Conservation (phyloP, 1,140 invertebrate genomes). For the Euwallacea fornicatus region DNA sequence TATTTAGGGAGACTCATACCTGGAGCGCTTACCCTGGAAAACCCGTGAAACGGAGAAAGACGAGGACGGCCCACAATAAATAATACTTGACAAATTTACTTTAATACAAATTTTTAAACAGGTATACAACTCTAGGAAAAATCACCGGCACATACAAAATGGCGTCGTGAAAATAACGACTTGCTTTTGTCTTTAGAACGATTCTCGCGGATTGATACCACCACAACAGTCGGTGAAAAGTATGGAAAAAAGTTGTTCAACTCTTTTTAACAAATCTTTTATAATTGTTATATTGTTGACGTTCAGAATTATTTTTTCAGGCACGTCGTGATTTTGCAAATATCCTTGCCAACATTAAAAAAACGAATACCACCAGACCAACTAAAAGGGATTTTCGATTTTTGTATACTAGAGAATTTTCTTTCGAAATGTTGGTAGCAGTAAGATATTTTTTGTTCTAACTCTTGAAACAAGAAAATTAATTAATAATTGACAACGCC, state of each 20-base stretch:
- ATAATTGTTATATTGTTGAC: slow-evolving; percentile 50
- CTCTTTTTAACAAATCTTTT: slow-evolving; percentile 35
- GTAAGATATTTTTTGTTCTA: no score
- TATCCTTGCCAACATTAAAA: slow-evolving; percentile 38
- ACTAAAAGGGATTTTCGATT: no score
- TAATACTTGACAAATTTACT: not conserved
- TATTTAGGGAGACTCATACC: no score
- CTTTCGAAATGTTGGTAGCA: no score
- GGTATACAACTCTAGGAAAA: slow-evolving; percentile 43
- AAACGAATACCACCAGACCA: not conserved
- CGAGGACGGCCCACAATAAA: not conserved
- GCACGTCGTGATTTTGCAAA: slow-evolving; percentile 52
- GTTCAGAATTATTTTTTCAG: slow-evolving; percentile 50
- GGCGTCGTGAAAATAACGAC: slow-evolving; percentile 51
- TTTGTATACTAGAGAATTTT: no score
- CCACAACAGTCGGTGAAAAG: slow-evolving; percentile 23
- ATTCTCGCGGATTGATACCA: slow-evolving; percentile 23
- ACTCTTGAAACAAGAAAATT: no score
- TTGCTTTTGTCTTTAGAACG: slow-evolving; percentile 45
- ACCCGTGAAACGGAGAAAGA: no score
- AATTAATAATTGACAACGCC: no score
- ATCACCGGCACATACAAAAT: slow-evolving; percentile 53
- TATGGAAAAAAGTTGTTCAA: slow-evolving; percentile 19
- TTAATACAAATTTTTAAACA: slow-evolving; percentile 32
- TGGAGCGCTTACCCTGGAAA: slow-evolving; percentile 13